These are phyloP conservation scores for Drosophila borborema DNA, from an alignment of 2,888 invertebrate genomes.

Conservation along the genomic window DNA sequence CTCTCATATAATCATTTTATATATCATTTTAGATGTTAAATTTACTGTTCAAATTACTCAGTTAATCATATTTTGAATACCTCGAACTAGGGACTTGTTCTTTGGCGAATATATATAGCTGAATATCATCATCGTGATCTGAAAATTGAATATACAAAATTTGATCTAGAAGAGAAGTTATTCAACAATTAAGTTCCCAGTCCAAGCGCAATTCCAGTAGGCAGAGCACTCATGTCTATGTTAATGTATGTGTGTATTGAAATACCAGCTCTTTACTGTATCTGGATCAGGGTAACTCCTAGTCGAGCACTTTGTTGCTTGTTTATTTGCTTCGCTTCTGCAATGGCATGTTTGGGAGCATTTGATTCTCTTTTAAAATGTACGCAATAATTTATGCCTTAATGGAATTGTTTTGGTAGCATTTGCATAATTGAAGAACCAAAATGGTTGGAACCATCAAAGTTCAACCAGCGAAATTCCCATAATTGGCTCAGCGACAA, in stretches of 20 bases:
- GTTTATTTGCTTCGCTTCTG: neutral
- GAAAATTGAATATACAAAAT: neutral
- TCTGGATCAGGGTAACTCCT: neutral
- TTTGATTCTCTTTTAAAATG: conserved; percentile 18
- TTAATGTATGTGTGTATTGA: no score
- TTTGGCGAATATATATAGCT: no score
- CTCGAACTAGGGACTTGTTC: no score
- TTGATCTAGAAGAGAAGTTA: neutral
- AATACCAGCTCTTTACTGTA: neutral
- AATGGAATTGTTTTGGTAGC: conserved; percentile 21
- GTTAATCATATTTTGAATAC: neutral
- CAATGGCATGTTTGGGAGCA: conserved; percentile 1
- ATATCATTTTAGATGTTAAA: no score
- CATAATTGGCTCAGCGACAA: conserved; percentile 23
- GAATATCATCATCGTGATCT: no score
- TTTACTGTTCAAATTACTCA: no score
- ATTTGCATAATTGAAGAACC: conserved; percentile 68
- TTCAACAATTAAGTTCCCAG: neutral
- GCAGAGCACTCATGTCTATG: no score
- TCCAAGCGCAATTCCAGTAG: no score
- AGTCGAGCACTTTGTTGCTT: neutral
- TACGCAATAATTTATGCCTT: conserved; percentile 43
- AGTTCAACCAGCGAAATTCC: conserved; percentile 38
- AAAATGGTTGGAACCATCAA: conserved; percentile 37
- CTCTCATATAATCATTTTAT: no score